These are phyloP conservation scores for Julus scanicus DNA, from an alignment of 2,888 invertebrate species.

Conservation along the genomic window DNA sequence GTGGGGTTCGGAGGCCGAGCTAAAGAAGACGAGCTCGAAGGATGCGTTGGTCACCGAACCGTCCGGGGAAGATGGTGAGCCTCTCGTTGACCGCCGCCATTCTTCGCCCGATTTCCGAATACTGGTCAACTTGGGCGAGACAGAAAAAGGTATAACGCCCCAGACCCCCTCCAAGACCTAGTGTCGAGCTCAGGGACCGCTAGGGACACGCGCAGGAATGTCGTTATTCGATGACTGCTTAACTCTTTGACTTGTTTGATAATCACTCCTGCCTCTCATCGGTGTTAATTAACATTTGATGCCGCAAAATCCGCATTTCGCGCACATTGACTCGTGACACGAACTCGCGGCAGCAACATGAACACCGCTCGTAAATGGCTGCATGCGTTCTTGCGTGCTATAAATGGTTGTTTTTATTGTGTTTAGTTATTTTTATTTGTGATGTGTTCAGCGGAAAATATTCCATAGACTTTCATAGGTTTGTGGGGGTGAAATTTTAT, in stretches of 20 bases:
- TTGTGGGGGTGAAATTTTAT: too few relatives aligned
- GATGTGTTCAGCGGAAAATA: background rate
- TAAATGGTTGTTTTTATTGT: background rate
- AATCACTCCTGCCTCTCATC: slow-evolving; percentile 47
- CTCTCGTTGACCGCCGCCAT: slow-evolving; percentile 55
- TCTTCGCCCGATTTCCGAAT: slow-evolving; percentile 57
- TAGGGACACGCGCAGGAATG: background rate
- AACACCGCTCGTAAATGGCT: slow-evolving; percentile 36
- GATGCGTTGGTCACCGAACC: slow-evolving; percentile 57
- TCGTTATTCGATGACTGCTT: background rate
- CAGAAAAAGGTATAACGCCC: slow-evolving; percentile 47
- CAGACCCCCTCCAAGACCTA: background rate
- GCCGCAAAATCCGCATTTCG: background rate
- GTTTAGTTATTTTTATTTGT: background rate
- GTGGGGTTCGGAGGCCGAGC: slow-evolving; percentile 10
- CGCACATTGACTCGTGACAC: background rate
- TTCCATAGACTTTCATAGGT: background rate
- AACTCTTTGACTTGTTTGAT: slow-evolving; percentile 28
- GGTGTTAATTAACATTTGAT: background rate
- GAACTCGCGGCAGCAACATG: background rate
- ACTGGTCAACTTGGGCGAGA: slow-evolving; percentile 30
- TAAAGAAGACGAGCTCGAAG: slow-evolving; percentile 7
- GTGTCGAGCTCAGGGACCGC: background rate
- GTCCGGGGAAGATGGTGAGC: slow-evolving; percentile 7
- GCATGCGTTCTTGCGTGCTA: background rate